Conservation (phyloP, 2,797 vertebrate species). For the Parauchenoglanis punctatus region DNA sequence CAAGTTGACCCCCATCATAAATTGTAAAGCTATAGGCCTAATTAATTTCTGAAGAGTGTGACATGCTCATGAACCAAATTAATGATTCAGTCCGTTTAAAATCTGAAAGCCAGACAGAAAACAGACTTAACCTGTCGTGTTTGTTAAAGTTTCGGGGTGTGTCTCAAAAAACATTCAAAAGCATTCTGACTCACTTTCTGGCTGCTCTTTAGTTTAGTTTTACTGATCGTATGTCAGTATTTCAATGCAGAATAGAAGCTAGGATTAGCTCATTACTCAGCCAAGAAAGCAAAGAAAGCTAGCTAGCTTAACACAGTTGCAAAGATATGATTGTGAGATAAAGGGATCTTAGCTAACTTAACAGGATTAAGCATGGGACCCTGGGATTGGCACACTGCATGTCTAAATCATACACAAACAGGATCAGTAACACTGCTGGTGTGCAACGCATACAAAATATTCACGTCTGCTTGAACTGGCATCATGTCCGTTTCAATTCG, state of each 20-base stretch:
- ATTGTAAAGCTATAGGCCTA: neutral
- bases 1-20: neutral
- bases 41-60: neutral
- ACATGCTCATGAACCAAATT: neutral
- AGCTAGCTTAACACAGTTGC: neutral
- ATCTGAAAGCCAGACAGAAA: neutral
- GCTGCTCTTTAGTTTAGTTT: neutral
- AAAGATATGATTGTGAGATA: neutral
- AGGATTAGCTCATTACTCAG: neutral
- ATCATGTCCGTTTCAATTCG: neutral
- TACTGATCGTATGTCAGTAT: neutral
- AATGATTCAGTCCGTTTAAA: neutral
- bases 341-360: constrained; percentile 1
- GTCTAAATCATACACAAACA: neutral
- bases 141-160: neutral
- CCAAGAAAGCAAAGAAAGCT: neutral
- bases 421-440: neutral
- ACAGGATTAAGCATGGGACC: neutral
- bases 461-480: neutral
- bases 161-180: neutral
- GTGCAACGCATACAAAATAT: neutral
- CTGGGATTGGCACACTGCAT: neutral
- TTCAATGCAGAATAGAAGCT: neutral
- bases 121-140: neutral
- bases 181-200: neutral